Base-by-base conservation (phyloP, 1,140 invertebrate genomes). In the Drosophila paulistorum region DNA sequence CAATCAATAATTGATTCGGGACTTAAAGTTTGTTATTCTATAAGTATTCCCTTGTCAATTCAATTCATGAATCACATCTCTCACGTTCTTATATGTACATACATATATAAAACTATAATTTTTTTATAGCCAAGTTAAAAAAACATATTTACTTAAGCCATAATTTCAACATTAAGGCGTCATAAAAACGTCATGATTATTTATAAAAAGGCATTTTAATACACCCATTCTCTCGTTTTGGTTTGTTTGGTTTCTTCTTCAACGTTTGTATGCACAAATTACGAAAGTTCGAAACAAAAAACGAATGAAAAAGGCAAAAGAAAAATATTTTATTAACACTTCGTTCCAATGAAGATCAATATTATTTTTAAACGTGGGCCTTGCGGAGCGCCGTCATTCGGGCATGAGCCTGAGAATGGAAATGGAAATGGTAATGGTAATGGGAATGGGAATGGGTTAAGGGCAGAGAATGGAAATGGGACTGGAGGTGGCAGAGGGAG, bases 251-350 rank as follows among this genome's bases (percentile, higher is more conserved):
- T 51, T 51, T 51, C 9, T 51, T 51, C 45, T 48, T 3, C 7
- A 23, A 17, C 30, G 67, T 76, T 82, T 79, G 72, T 79, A 76
- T 71, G 66, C 70, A 75, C 71, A 77, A 72, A 79, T 81, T 86
- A 79, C 72, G 62, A 76, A 69, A 78, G 73, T 64, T 81, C 26
- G 68, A 71, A 77, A 68, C 62, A 39, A 78, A 72, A 62, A 74
- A 65, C 33, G 30, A 51, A n/a, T 7, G 14, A 45, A 45, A 48
- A 60, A 67, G 60, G 69, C 64, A 68, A 51, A 68, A 83, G 70
- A 51, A 74, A 74, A 87, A 89, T 87, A 87, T 87, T 87, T 87
- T 87, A 87, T 87, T 87, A 87, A 89, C 83, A 87, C 83, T 87
- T 83, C 74, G 69, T 87, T 87, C 84, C 84, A 80, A 68, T 87